phyloP scores from a whole-genome alignment of 2,113 vertebrate genomes.

The Mustela nigripes region DNA sequence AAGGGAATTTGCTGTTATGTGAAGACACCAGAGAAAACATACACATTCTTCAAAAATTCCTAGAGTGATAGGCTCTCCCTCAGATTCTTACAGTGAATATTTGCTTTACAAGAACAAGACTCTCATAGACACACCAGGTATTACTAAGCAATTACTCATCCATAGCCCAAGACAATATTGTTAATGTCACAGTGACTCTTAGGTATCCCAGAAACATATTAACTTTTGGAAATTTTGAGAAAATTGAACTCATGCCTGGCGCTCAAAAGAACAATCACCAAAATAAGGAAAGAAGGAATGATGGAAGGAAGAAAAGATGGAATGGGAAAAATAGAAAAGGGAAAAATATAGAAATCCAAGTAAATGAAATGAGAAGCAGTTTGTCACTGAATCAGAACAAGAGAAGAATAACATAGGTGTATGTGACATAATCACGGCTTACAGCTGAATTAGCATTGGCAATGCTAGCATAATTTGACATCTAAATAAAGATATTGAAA shows the following conservation, averaged over 20 bases:
- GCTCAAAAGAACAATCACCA: constrained; percentile 1
- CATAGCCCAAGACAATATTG: not conserved
- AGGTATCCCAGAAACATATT: not conserved
- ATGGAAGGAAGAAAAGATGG: not conserved
- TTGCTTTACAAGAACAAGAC: constrained; percentile 32
- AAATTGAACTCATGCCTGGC: not conserved
- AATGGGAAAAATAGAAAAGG: not conserved
- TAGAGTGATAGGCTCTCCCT: not conserved
- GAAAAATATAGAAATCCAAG: not conserved
- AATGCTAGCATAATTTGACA: constrained; percentile 54
- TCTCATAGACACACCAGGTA: not conserved
- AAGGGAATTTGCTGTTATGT: not conserved
- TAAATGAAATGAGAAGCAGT: not conserved
- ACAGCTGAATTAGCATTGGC: constrained; percentile 37
- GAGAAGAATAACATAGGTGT: constrained; percentile 51
- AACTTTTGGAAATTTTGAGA: constrained; percentile 39
- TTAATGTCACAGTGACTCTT: constrained; percentile 14
- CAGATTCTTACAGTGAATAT: not conserved
- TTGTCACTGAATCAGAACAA: constrained; percentile 44
- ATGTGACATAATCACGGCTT: not conserved
- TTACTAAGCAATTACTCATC: constrained; percentile 2
- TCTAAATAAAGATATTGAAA: constrained; percentile 70
- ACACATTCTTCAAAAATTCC: not conserved
- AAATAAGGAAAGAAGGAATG: not conserved
- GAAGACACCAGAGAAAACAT: not conserved